Percentiles rank a stretch among this genome's conserved stretches.
phyloP scores from a whole-genome alignment of 2,797 vertebrate genomes.

The Emydoidea blandingii region DNA sequence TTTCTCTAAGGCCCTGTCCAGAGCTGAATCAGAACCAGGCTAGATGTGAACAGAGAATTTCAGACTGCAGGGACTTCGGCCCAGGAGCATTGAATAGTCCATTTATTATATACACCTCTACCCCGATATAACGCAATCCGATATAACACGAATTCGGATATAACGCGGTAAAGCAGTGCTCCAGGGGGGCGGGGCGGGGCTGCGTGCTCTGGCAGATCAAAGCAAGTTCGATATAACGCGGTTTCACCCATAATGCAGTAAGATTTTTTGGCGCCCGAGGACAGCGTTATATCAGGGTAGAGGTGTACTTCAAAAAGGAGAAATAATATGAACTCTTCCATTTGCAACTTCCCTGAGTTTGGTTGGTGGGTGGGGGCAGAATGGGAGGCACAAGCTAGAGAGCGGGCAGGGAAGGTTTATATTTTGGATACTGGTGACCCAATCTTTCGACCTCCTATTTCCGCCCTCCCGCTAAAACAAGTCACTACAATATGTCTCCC shows the following conservation, averaged over 20 bases:
- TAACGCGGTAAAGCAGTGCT: too few relatives aligned
- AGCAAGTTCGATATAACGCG: too few relatives aligned
- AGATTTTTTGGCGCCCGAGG: too few relatives aligned
- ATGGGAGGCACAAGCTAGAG: fast-evolving
- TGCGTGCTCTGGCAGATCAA: too few relatives aligned
- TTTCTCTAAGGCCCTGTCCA: neutral
- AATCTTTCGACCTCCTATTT: neutral
- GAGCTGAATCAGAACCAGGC: neutral
- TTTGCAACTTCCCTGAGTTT: neutral
- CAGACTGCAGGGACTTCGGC: neutral
- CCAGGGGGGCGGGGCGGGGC: too few relatives aligned
- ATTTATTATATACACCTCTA: neutral
- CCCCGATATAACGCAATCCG: too few relatives aligned
- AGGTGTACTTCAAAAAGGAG: neutral
- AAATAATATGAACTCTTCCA: neutral
- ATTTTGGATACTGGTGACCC: neutral
- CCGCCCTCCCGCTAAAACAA: fast-evolving
- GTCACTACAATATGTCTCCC: neutral
- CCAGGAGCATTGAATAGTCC: neutral
- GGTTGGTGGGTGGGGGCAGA: neutral
- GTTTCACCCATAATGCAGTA: too few relatives aligned
- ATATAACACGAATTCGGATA: too few relatives aligned
- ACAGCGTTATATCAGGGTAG: too few relatives aligned
- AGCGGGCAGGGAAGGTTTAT: conserved; percentile 8
- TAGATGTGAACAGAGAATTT: neutral